Evolutionary conservation across 2,888 invertebrate genomes (phyloP).

Genomic region (Peribatodes rhomboidaria): DNA sequence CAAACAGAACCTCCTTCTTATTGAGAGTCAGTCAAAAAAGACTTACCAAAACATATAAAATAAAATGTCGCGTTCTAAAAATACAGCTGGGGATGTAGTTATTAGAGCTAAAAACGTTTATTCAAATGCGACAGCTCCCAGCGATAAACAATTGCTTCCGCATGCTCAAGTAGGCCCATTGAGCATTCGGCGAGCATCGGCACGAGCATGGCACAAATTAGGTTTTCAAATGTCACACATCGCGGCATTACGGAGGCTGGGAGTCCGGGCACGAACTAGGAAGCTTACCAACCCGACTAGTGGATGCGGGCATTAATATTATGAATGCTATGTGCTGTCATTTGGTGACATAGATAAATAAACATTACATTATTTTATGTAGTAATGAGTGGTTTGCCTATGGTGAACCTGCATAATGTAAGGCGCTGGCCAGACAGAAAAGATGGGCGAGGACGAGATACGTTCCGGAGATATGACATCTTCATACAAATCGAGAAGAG

Average conservation of each 20-base stretch:
- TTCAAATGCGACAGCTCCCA: background rate
- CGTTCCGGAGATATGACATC: too few relatives aligned
- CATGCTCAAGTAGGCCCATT: slow-evolving; percentile 12
- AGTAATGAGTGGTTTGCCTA: too few relatives aligned
- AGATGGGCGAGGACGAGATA: too few relatives aligned
- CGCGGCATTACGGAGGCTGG: slow-evolving; percentile 28
- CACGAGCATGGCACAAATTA: slow-evolving; percentile 46
- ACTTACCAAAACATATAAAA: too few relatives aligned
- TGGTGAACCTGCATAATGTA: too few relatives aligned
- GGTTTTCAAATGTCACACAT: slow-evolving; percentile 58
- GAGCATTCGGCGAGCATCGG: slow-evolving; percentile 40
- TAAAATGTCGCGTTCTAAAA: too few relatives aligned
- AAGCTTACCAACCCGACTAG: slow-evolving; percentile 37
- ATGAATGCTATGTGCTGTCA: slow-evolving; percentile 11
- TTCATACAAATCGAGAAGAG: too few relatives aligned
- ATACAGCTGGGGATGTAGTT: too few relatives aligned
- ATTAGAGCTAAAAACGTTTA: background rate
- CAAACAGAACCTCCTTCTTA: too few relatives aligned
- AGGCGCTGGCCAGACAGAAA: too few relatives aligned
- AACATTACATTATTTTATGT: background rate
- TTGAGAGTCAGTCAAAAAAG: too few relatives aligned
- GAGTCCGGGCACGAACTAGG: slow-evolving; percentile 52
- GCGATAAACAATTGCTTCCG: slow-evolving; percentile 17
- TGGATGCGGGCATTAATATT: slow-evolving; percentile 19
- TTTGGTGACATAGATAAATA: background rate